phyloP scores from a whole-genome alignment of 1,140 invertebrate genomes.

The Musca domestica region DNA sequence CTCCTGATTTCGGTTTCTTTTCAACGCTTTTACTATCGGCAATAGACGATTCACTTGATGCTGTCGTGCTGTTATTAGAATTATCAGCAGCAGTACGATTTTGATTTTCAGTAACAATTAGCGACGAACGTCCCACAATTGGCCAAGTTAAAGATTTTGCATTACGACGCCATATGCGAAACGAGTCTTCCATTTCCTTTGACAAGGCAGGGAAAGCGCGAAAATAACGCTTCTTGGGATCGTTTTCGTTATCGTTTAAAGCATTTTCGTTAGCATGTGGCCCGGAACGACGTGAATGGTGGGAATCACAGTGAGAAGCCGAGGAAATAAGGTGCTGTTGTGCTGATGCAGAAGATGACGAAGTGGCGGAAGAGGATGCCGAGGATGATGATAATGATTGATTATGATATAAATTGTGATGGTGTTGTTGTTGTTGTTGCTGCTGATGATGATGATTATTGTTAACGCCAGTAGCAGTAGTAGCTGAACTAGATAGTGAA shows the following conservation, averaged over 20 bases:
- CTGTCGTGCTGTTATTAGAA: background rate
- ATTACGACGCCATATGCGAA: conserved; percentile 23
- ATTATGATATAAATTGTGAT: background rate
- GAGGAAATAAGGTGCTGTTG: background rate
- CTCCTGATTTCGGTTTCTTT: background rate
- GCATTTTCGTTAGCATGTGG: background rate
- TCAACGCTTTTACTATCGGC: conserved; percentile 6
- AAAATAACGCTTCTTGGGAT: conserved; percentile 33
- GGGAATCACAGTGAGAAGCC: background rate
- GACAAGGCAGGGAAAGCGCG: conserved; percentile 32
- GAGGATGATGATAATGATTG: background rate
- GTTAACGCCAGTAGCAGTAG: background rate
- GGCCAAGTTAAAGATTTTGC: conserved; percentile 32
- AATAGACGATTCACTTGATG: conserved; percentile 18
- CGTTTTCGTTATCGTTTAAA: conserved; percentile 21
- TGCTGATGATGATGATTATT: background rate
- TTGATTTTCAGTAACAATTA: background rate
- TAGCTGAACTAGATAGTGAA: background rate
- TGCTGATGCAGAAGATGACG: background rate
- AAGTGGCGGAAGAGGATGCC: background rate
- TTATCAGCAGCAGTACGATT: background rate
- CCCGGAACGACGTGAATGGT: background rate
- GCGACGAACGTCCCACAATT: conserved; percentile 14
- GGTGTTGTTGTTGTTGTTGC: conserved; percentile 10
- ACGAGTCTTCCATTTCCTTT: conserved; percentile 30